Percentiles rank a stretch among this genome's conserved stretches.
Evolutionary conservation across 2,113 vertebrate species (phyloP).

Genomic region (Ceratotherium simum): DNA sequence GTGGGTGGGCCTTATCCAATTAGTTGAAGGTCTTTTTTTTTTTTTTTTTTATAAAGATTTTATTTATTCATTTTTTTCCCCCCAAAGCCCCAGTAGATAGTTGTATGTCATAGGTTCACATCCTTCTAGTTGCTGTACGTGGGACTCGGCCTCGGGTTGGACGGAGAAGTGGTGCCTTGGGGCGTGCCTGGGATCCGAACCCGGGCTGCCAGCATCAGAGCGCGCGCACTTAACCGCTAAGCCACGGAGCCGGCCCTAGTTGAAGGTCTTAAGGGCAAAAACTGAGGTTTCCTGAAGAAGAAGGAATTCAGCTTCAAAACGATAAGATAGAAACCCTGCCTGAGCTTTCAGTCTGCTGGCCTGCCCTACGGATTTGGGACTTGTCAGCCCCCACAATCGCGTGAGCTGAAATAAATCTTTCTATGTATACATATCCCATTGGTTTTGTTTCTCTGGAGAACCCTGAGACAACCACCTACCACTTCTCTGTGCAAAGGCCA

Average conservation of each 20-base stretch:
- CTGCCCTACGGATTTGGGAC: background rate
- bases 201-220: too few relatives aligned
- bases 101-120: too few relatives aligned
- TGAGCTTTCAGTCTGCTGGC: background rate
- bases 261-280: slow-evolving; percentile 11
- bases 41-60: too few relatives aligned
- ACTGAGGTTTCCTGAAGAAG: slow-evolving; percentile 12
- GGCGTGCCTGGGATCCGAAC: too few relatives aligned
- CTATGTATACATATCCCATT: background rate
- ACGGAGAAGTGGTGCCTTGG: too few relatives aligned
- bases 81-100: too few relatives aligned
- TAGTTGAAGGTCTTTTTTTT: background rate
- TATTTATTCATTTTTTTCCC: too few relatives aligned
- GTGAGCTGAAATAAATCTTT: background rate
- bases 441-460: background rate
- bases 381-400: background rate
- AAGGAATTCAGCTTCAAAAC: slow-evolving; percentile 10
- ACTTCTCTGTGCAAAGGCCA: background rate
- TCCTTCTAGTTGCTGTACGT: too few relatives aligned
- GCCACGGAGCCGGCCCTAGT: too few relatives aligned
- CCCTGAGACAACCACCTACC: background rate
- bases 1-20: background rate
- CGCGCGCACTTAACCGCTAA: too few relatives aligned
- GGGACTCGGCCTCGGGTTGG: too few relatives aligned
- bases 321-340: background rate